Percentiles rank a stretch among this genome's conserved stretches.
These are phyloP conservation scores for Penaeus vannamei DNA, from an alignment of 1,140 invertebrate genomes.

Conservation along the genomic window DNA sequence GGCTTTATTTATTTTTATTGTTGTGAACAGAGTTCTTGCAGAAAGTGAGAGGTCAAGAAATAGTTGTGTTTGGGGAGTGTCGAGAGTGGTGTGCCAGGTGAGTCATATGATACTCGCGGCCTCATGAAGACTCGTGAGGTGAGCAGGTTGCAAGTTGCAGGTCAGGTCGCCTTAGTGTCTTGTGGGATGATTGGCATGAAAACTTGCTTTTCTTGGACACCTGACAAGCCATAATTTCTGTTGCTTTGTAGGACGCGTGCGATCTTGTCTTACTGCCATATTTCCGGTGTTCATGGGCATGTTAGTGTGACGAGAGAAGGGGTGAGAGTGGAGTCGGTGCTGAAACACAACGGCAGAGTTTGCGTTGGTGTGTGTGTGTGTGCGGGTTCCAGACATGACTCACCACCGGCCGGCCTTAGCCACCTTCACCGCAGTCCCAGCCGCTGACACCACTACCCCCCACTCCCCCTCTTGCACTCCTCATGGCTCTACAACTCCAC, in stretches of 20 bases:
- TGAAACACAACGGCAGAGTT: neutral
- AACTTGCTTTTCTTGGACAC: too few species aligned
- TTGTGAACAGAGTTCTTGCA: neutral
- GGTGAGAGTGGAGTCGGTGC: too few species aligned
- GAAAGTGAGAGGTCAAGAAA: neutral
- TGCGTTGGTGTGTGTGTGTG: conserved; percentile 22
- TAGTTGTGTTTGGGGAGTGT: neutral
- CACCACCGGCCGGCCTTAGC: conserved; percentile 36
- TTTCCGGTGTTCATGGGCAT: too few species aligned
- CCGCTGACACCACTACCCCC: neutral
- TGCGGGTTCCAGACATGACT: conserved; percentile 39
- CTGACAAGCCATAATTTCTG: too few species aligned
- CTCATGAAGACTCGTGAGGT: conserved; percentile 26
- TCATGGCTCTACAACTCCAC: too few species aligned
- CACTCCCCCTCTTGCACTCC: neutral
- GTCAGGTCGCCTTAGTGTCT: neutral
- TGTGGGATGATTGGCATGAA: too few species aligned
- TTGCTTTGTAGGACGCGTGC: too few species aligned
- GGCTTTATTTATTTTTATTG: too few species aligned
- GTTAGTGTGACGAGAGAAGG: too few species aligned
- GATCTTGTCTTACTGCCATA: too few species aligned
- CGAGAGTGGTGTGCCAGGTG: neutral
- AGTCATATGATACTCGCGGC: conserved; percentile 28
- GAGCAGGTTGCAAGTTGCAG: conserved; percentile 24
- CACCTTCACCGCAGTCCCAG: conserved; percentile 27